Base-by-base conservation (phyloP, 2,797 vertebrate genomes). In the Eulemur mongoz region DNA sequence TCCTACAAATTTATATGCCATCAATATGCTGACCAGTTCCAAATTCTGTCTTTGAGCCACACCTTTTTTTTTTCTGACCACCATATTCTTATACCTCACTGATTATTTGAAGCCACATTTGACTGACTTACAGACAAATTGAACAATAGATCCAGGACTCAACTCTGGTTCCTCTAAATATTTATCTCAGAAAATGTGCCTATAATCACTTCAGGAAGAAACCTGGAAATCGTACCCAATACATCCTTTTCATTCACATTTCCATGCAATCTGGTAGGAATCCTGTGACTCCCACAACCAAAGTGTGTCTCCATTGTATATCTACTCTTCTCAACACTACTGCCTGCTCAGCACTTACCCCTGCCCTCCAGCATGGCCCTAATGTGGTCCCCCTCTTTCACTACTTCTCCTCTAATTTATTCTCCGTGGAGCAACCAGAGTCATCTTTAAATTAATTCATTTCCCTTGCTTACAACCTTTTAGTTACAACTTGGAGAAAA, bases 311-410 rank as follows among this genome's bases (percentile, higher is more conserved):
- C 30, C 23, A 25, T 5, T 23, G 14, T 4, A 1, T 2, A 4
- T 15, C 30, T 14, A 25, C 2, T 35, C 11, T 12, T 45, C 30
- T 12, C 20, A 32, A 15, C 32, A 45, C 2, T 3, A 2, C 7
- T 2, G 13, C 18, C 63, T 35, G 15, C n/a, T 50, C 35, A 14
- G 4, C 22, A 5, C 25, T 3, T 9, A 0, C 4, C 25, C 4
- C 30, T 7, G 9, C 9, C n/a, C 6, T 14, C 9, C 11, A 35
- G 3, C 35, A 15, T 27, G 9, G 3, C 5, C 1, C 17, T 38
- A 20, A 8, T 1, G 12, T 0, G 0, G 9, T 7, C 7, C n/a
- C 18, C 57, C 14, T 48, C n/a, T 59, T 20, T 9, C 22, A 23
- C 43, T 35, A 7, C 52, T n/a, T 25, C 43, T 43, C 14, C 18